Evolutionary conservation across 1,140 invertebrate genomes (phyloP).

Genomic region (Drosophila seguyi): DNA sequence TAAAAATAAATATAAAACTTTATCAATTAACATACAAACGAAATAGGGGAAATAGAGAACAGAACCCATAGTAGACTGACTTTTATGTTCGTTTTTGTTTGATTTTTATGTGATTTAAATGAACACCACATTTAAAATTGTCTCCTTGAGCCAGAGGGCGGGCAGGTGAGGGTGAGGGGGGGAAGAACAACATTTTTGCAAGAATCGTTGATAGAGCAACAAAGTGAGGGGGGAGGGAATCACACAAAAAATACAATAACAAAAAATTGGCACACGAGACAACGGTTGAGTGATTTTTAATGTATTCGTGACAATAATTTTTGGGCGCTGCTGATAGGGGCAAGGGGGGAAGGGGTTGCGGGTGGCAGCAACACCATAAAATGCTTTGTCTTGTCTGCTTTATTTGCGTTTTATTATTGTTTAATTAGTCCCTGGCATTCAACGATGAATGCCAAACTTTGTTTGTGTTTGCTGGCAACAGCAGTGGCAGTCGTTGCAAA

Average conservation of each 20-base stretch:
- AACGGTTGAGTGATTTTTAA: slow-evolving; percentile 81
- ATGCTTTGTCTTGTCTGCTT: slow-evolving; percentile 67
- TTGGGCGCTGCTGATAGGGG: slow-evolving; percentile 52
- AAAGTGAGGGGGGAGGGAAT: neutral
- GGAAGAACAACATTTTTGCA: slow-evolving; percentile 39
- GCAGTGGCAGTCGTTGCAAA: slow-evolving; percentile 2
- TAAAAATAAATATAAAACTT: slow-evolving; percentile 57
- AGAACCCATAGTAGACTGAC: slow-evolving; percentile 36
- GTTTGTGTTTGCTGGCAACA: slow-evolving; percentile 49
- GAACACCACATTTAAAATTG: slow-evolving; percentile 53
- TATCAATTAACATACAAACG: slow-evolving; percentile 57
- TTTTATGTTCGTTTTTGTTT: slow-evolving; percentile 46
- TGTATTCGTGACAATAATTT: slow-evolving; percentile 80
- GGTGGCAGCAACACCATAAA: slow-evolving; percentile 54
- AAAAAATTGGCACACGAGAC: slow-evolving; percentile 73
- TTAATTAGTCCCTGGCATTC: slow-evolving; percentile 66
- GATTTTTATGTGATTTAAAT: slow-evolving; percentile 76
- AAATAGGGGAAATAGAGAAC: slow-evolving; percentile 18
- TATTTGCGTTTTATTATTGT: slow-evolving; percentile 81
- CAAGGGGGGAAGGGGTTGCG: neutral
- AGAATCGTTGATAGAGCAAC: slow-evolving; percentile 1
- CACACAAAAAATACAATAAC: slow-evolving; percentile 1
- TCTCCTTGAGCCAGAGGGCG: neutral
- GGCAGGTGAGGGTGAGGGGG: neutral
- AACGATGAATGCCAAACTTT: slow-evolving; percentile 60